phyloP scores from a whole-genome alignment of 2,888 invertebrate species.

The Molorchus minor region DNA sequence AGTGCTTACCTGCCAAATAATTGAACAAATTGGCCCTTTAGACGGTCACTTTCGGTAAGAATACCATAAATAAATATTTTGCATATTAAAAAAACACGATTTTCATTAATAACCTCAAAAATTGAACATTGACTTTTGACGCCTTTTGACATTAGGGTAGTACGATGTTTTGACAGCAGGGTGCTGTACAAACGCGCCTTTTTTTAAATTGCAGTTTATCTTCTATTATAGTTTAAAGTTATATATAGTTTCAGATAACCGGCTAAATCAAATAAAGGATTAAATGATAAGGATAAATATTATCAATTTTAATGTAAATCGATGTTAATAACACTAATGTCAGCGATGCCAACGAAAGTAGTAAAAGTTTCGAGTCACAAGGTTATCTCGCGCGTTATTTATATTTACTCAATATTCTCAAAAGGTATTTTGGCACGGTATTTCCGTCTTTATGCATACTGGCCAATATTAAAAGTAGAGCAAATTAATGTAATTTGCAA shows the following conservation, averaged over 20 bases:
- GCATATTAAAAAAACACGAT: slow-evolving; percentile 24
- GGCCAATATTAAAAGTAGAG: slow-evolving; percentile 15
- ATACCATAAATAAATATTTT: slow-evolving; percentile 16
- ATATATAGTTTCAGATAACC: too few relatives aligned
- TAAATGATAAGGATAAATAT: too few relatives aligned
- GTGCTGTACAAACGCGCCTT: neutral
- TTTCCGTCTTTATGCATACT: slow-evolving; percentile 6
- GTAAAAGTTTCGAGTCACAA: slow-evolving; percentile 10
- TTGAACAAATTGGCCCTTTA: neutral
- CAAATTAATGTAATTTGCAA: slow-evolving; percentile 10
- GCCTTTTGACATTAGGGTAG: slow-evolving; percentile 7
- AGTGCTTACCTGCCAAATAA: slow-evolving; percentile 23
- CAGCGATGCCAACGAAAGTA: too few relatives aligned
- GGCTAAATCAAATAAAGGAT: too few relatives aligned
- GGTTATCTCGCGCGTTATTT: slow-evolving; percentile 23
- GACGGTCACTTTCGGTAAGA: slow-evolving; percentile 6
- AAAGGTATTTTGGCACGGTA: slow-evolving; percentile 19
- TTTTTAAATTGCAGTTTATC: neutral
- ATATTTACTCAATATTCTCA: too few relatives aligned
- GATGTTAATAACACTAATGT: too few relatives aligned
- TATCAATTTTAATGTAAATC: too few relatives aligned
- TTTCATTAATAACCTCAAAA: slow-evolving; percentile 21
- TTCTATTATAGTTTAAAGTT: neutral
- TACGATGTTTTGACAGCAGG: neutral
- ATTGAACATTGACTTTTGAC: too few relatives aligned